A percentile compares a stretch with the other conserved stretches of the same genome.
Conservation (phyloP, 2,113 vertebrate genomes). For the Furnarius figulus region DNA sequence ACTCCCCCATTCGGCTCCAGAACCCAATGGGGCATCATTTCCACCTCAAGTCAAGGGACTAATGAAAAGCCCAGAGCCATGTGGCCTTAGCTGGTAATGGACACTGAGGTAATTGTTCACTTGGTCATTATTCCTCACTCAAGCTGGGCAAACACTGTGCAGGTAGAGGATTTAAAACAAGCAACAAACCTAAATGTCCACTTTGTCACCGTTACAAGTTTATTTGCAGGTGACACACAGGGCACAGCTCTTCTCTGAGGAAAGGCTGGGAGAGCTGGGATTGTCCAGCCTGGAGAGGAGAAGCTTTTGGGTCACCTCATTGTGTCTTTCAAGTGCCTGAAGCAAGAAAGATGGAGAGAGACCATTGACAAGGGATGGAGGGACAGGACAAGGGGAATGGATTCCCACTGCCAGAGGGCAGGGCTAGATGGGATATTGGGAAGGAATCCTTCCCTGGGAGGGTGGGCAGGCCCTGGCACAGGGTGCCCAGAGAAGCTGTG, state of each 20-base stretch:
- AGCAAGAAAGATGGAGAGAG: neutral
- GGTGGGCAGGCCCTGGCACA: neutral
- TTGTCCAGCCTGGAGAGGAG: neutral
- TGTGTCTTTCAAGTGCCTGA: neutral
- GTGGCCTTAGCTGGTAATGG: neutral
- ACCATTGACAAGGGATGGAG: neutral
- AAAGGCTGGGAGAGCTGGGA: neutral
- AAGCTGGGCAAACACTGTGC: neutral
- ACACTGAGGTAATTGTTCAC: neutral
- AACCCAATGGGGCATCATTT: neutral
- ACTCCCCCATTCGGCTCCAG: neutral
- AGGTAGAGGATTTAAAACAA: neutral
- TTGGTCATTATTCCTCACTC: neutral
- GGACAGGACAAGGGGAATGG: neutral
- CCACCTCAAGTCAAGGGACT: neutral
- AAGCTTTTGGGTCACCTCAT: neutral
- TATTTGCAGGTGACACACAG: neutral
- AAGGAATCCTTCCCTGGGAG: neutral
- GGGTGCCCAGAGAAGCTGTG: neutral
- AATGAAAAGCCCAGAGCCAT: neutral
- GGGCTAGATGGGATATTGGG: neutral
- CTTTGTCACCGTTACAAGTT: neutral
- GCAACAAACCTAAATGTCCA: neutral
- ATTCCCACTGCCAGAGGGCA: neutral
- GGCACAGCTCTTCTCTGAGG: neutral